Base-by-base conservation (phyloP, 2,797 vertebrate species). In the Acropternis orthonyx region DNA sequence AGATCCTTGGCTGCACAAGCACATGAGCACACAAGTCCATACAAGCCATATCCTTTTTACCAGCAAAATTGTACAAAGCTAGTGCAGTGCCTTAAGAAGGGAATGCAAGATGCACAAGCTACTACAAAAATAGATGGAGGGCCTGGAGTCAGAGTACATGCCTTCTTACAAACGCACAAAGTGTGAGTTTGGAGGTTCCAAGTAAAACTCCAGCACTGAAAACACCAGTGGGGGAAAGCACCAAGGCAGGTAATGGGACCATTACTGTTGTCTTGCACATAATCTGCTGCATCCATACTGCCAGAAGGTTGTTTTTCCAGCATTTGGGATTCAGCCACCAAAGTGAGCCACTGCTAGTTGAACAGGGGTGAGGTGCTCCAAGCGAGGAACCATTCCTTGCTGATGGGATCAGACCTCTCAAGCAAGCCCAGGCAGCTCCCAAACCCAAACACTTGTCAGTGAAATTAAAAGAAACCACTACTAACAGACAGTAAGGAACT, bases 331-430 rank as follows among this genome's bases (percentile, higher is more conserved):
- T 67, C 26, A 84, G 83, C 46, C 85, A 95, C 58, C 82, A 63
- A 85, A 82, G 83, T 79, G 72, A 96, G 91, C 61, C 91, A 26
- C 74, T 86, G 94, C 93, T 91, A 89, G 95, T 5, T 89, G 56
- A 55, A 68, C 1, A 48, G 79, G 78, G 94, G 86, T 73, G 96
- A 97, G 85, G 72, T 93, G 41, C 88, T 92, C 71, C 62, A 87
- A 94, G 90, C 37, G 39, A 89, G 69, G 75, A 96, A 68, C 67
- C 81, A 88, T 88, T 95, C 95, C 89, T 88, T 49, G 61, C 28
- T 72, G 88, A 96, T 90, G 88, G 65, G 56, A 92, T 86, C 83
- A 68, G 87, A 90, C 77, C 59, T 95, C 30, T 59, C 21, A 66
- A 83, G 91, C 97, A 98, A 96, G 97, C 82, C 76, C 49, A 69